phyloP scores from a whole-genome alignment of 2,797 vertebrate genomes.

The Gambusia yucatana region DNA sequence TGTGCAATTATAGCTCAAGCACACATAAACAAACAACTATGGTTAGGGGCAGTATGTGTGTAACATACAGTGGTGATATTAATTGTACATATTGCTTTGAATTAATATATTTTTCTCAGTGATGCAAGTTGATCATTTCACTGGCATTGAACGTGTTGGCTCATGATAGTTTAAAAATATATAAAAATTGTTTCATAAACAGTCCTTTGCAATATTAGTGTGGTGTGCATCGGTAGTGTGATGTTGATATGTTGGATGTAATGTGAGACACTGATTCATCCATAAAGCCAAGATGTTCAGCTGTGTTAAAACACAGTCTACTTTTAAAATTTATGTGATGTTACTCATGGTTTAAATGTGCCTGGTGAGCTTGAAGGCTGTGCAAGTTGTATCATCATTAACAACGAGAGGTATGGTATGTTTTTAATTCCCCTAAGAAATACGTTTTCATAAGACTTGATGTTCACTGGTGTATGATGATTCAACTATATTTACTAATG shows the following conservation, averaged over 20 bases:
- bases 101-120: neutral
- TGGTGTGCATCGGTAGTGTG: neutral
- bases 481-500: slow-evolving; percentile 21
- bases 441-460: slow-evolving; percentile 16
- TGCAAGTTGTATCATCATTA: slow-evolving; percentile 41
- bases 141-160: neutral
- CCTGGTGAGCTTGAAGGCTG: slow-evolving; percentile 18
- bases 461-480: slow-evolving; percentile 20
- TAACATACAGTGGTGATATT: neutral
- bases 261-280: neutral
- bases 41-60: neutral
- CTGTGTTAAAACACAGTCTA: neutral
- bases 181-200: neutral
- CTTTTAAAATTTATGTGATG: slow-evolving; percentile 24
- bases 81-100: neutral
- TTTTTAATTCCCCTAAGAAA: slow-evolving; percentile 24
- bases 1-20: neutral
- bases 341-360: neutral
- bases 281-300: neutral
- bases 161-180: neutral
- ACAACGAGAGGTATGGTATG: slow-evolving; percentile 16
- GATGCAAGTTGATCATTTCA: neutral
- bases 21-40: neutral
- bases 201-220: neutral
- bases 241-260: neutral